Conservation (phyloP, 1,140 invertebrate species). For the Drosophila neocordata region DNA sequence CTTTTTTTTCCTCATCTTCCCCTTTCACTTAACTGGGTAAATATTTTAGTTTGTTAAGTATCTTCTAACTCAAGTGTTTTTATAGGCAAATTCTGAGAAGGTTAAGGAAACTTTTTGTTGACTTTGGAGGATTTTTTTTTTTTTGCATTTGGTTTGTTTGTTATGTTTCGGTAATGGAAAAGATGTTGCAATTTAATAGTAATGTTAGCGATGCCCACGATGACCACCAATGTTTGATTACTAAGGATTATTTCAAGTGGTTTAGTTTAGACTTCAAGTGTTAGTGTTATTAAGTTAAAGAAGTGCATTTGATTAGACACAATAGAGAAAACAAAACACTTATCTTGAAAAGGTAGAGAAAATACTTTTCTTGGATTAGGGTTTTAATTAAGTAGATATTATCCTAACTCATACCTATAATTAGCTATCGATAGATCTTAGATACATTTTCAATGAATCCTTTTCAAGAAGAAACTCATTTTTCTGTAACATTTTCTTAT, state of each 20-base stretch:
- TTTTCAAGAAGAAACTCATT: too few species aligned
- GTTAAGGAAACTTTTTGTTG: constrained; percentile 27
- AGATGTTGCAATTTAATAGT: constrained; percentile 2
- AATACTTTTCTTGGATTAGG: too few species aligned
- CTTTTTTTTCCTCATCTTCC: background rate
- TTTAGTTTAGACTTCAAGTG: background rate
- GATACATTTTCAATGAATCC: too few species aligned
- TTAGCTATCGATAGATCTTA: too few species aligned
- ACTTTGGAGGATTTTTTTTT: background rate
- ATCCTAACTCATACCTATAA: too few species aligned
- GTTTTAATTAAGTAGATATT: too few species aligned
- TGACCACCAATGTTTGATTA: background rate
- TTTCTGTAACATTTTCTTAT: background rate
- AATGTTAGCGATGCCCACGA: background rate
- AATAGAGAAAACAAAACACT: background rate
- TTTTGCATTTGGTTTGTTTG: constrained; percentile 23
- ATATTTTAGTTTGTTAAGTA: constrained; percentile 43
- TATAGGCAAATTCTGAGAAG: constrained; percentile 8
- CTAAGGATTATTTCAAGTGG: background rate
- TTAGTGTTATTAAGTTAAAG: background rate
- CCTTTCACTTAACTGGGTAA: constrained; percentile 36
- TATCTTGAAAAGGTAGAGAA: too few species aligned
- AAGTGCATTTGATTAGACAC: background rate
- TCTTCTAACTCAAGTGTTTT: constrained; percentile 37
- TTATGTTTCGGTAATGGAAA: constrained; percentile 11